Base-by-base conservation (phyloP, 2,888 invertebrate species). In the Limenitis camilla region DNA sequence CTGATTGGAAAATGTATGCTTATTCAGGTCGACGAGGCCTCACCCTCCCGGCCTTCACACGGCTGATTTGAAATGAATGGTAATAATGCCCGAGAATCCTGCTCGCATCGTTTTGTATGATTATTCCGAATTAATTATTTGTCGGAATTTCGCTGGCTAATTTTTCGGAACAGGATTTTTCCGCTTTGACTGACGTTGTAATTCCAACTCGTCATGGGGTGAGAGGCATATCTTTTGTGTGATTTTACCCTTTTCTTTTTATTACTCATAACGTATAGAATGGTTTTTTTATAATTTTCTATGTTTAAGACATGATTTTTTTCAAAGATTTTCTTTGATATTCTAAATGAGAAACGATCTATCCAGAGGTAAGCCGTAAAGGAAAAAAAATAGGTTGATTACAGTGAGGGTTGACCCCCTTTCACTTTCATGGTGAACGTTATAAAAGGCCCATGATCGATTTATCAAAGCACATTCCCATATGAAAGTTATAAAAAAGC, bases 91-190 rank as follows among this genome's bases (percentile, higher is more conserved):
- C 73, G 75, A 72, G 77, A 78, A 82, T 82, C 82, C 84, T 81
- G 76, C 78, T 81, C 81, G 78, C 81, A 79, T 83, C 86, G 85
- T 87, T 86, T 86, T 81, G 85, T 86, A 86, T 87, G 85, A 87
- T 87, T 86, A 87, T 86, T 86, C 85, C 82, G 81, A 85, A 87
- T 86, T 87, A 86, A 86, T 87, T 87, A 86, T 87, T 87, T 86
- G 87, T 82, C 77, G 80, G 85, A 83, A 83, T 83, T 87, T 78
- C 68, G 79, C 73, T 80, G 82, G 83, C 80, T 81, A 86, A 87
- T 87, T 86, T 86, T 82, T 85, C 75, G 85, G 84, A 87, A 85
- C 71, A 78, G 74, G 78, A 82, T 83, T 85, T 83, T 84, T 82
- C 83, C 81, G 78, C 80, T 82, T 81, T 84, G 85, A 81, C 72